These are phyloP conservation scores for Ceryle rudis DNA, from an alignment of 2,797 vertebrate species.

Conservation along the genomic window DNA sequence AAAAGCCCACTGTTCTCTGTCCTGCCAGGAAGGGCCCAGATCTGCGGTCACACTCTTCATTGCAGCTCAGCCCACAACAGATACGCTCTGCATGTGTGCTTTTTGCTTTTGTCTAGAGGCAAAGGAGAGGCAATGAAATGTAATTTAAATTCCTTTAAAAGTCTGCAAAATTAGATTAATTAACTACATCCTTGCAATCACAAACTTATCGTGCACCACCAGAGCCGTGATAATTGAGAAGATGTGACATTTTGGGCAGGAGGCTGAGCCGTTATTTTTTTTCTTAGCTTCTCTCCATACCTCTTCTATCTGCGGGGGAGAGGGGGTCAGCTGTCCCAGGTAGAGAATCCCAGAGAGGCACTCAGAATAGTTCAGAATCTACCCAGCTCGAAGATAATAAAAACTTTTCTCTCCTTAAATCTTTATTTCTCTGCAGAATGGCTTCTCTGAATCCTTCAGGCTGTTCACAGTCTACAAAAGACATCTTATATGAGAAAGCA, in stretches of 20 bases:
- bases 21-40: not conserved
- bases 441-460: conserved; percentile 27
- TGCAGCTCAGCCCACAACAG: not conserved
- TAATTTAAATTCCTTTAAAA: not conserved
- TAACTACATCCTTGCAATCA: not conserved
- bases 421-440: conserved; percentile 15
- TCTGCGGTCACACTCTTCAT: not conserved
- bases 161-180: not conserved
- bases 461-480: conserved; percentile 48
- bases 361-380: not conserved
- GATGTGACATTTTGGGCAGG: not conserved
- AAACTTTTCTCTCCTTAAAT: not conserved
- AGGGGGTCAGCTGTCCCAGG: not conserved
- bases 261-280: not conserved
- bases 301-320: not conserved
- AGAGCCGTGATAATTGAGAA: not conserved
- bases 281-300: not conserved
- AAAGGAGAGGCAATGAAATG: not conserved
- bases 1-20: not conserved
- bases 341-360: not conserved
- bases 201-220: not conserved
- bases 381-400: not conserved
- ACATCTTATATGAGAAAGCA: conserved; percentile 69
- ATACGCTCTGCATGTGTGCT: not conserved
- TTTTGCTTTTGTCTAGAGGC: not conserved